These are phyloP conservation scores for Nymphalis polychloros DNA, from an alignment of 2,888 invertebrate genomes.

Conservation along the genomic window DNA sequence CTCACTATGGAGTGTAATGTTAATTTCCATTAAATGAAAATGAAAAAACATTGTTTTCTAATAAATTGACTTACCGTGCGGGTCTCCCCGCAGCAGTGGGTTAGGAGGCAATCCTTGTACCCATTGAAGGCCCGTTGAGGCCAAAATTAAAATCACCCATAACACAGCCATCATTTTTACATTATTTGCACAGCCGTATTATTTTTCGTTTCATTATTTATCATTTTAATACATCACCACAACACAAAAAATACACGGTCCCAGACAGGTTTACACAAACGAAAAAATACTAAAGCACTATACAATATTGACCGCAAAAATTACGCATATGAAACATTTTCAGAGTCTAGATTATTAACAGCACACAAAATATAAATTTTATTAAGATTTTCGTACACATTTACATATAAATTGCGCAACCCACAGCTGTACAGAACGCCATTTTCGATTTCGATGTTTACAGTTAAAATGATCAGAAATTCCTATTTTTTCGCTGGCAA, in stretches of 20 bases:
- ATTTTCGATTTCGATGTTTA: slow-evolving; percentile 68
- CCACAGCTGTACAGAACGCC: slow-evolving; percentile 79
- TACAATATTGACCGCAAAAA: slow-evolving; percentile 54
- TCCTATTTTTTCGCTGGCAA: slow-evolving; percentile 19
- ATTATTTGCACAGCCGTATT: slow-evolving; percentile 75
- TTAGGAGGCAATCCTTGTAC: slow-evolving; percentile 72
- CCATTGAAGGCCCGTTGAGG: slow-evolving; percentile 69
- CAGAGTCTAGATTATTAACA: slow-evolving; percentile 54
- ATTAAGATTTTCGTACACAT: slow-evolving; percentile 68
- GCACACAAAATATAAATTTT: slow-evolving; percentile 58
- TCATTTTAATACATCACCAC: slow-evolving; percentile 74
- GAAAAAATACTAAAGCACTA: slow-evolving; percentile 55
- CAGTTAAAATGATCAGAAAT: slow-evolving; percentile 34
- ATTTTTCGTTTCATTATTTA: slow-evolving; percentile 79
- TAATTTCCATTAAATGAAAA: slow-evolving; percentile 19
- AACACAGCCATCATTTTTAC: slow-evolving; percentile 73
- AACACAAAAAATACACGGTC: slow-evolving; percentile 79
- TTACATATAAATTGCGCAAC: slow-evolving; percentile 81
- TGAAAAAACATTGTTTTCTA: slow-evolving; percentile 42
- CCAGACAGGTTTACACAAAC: slow-evolving; percentile 70
- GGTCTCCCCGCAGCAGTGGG: slow-evolving; percentile 75
- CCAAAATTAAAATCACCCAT: slow-evolving; percentile 78
- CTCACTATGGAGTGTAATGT: background rate
- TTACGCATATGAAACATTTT: slow-evolving; percentile 58
- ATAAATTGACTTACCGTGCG: slow-evolving; percentile 72